phyloP scores from a whole-genome alignment of 2,113 vertebrate species.

The Strix aluco region DNA sequence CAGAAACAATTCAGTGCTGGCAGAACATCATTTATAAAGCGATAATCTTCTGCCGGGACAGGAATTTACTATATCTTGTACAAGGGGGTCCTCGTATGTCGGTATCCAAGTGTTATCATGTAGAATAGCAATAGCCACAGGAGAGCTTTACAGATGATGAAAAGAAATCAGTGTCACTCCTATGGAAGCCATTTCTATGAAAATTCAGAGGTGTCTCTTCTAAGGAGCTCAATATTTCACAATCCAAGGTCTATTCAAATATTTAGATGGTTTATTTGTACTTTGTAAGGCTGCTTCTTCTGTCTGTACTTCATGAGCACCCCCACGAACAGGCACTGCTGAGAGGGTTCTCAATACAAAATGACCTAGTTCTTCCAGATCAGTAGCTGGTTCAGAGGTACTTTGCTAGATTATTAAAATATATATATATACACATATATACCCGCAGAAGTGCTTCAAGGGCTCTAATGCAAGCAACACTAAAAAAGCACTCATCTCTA shows the following conservation, averaged over 20 bases:
- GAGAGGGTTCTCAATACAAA: neutral
- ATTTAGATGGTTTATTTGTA: neutral
- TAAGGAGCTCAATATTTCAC: neutral
- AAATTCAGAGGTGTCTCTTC: neutral
- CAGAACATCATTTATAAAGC: neutral
- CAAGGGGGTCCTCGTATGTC: neutral
- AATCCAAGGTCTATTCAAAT: neutral
- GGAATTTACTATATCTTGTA: neutral
- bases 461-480: slow-evolving; percentile 15
- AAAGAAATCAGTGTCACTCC: neutral
- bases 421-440: neutral
- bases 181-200: neutral
- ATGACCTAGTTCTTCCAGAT: neutral
- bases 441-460: neutral
- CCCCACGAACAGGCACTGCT: neutral
- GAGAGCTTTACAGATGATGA: neutral
- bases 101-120: neutral
- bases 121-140: neutral
- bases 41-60: neutral
- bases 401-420: neutral
- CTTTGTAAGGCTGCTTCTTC: neutral
- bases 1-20: neutral
- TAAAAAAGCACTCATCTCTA: slow-evolving; percentile 13
- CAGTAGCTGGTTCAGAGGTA: slow-evolving; percentile 36
- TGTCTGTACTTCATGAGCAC: neutral